Evolutionary conservation across 2,113 vertebrate genomes (phyloP), one percentile per base, ranked within the genome.

Genomic region (Prolemur simus): DNA sequence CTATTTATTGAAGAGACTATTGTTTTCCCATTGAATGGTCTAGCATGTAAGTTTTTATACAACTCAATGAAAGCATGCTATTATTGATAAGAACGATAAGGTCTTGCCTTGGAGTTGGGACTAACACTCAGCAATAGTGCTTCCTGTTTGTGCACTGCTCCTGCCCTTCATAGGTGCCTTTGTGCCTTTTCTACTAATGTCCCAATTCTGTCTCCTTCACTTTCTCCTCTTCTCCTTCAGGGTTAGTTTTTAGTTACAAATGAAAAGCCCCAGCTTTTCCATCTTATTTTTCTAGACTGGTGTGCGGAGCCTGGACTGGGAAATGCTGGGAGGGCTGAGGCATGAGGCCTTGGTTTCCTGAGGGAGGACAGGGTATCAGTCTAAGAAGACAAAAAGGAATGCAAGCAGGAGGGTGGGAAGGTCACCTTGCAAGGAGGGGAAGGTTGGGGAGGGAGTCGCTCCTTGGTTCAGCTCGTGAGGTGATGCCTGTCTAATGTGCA

Each of bases 401-500:
- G 42, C n/a, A 85, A 15, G 32, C 8, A 27, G 6, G 42, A 56
- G 13, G 54, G n/a, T 23, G 42, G 15, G 56, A 32, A 52, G 54
- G 23, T 86, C 66, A 83, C 8, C 7, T 69, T 82, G 73, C 73
- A 85, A 64, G 47, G 68, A 15, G 14, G 0, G 20, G 64, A n/a
- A 77, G 7, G 17, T 45, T 69, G 49, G 64, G 18, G 4, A 96
- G 47, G 92, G 58, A 68, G 68, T 80, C 11, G 66, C 87, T 56
- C 64, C 84, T 89, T 64, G 34, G 39, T 18, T 91, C 45, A 88
- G 39, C 42, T 69, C 60, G 56, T 88, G 86, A 93, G 89, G 3
- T 73, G 60, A 93, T 83, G 89, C 60, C 47, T 83, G 52, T 56
- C 69, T 92, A 39, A 18, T 15, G 27, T 77, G 73, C 5, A 0